These are phyloP conservation scores for Drosophila subsilvestris DNA, from an alignment of 2,888 invertebrate species.

Conservation along the genomic window DNA sequence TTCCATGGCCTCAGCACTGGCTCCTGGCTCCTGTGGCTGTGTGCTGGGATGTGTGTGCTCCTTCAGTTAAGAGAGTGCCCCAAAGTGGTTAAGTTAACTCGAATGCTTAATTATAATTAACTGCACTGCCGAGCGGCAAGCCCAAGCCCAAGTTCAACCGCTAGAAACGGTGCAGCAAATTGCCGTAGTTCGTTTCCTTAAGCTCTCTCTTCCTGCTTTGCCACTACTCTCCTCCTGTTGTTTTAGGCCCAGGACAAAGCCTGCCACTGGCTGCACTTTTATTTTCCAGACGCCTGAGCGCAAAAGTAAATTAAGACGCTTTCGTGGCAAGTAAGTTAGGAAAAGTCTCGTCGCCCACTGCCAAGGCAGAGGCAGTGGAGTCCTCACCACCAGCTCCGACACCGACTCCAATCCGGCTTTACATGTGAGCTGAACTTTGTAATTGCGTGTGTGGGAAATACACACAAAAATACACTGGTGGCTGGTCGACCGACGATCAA, in stretches of 20 bases:
- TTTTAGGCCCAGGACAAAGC: slow-evolving; percentile 59
- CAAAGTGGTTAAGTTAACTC: slow-evolving; percentile 80
- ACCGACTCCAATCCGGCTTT: slow-evolving; percentile 6
- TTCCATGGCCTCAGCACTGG: background rate
- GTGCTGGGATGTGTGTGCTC: background rate
- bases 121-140: slow-evolving; percentile 73
- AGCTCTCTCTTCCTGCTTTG: background rate
- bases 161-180: slow-evolving; percentile 73
- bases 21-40: background rate
- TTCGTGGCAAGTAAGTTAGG: slow-evolving; percentile 46
- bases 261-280: slow-evolving; percentile 51
- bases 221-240: slow-evolving; percentile 9
- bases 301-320: slow-evolving; percentile 78
- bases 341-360: slow-evolving; percentile 51
- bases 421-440: slow-evolving; percentile 55
- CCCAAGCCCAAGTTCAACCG: slow-evolving; percentile 65
- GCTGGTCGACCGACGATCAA: slow-evolving; percentile 26
- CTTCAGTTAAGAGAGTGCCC: slow-evolving; percentile 43
- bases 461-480: slow-evolving; percentile 7
- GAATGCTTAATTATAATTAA: slow-evolving; percentile 83
- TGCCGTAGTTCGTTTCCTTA: slow-evolving; percentile 52
- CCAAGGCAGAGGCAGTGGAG: background rate
- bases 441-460: slow-evolving; percentile 59
- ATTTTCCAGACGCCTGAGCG: slow-evolving; percentile 69
- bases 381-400: no score